Evolutionary conservation across 30 jellyfish, hydroid and myxozoan species (phyloP).

Genomic region (Pelagia noctiluca): DNA sequence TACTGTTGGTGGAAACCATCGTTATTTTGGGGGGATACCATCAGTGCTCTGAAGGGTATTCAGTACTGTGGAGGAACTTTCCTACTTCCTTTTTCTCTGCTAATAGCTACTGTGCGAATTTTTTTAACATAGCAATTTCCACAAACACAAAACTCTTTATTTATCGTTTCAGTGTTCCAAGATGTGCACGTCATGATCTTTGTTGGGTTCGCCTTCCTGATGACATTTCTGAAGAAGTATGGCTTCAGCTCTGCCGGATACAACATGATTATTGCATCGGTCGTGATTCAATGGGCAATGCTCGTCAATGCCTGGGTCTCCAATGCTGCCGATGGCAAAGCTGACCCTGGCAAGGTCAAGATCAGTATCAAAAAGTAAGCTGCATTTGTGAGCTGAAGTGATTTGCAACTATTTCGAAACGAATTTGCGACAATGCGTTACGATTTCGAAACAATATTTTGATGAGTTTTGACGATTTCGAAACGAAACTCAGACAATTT

Average conservation of each 20-base stretch:
- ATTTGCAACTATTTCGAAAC: not conserved
- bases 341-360: slow-evolving; percentile 60
- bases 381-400: not conserved
- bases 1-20: too few relatives aligned
- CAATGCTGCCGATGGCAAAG: slow-evolving; percentile 53
- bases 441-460: not conserved
- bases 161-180: slow-evolving; percentile 75
- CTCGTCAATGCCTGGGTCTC: slow-evolving; percentile 86
- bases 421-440: not conserved
- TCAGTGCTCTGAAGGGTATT: too few relatives aligned
- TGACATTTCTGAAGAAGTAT: slow-evolving; percentile 87
- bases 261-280: slow-evolving; percentile 84
- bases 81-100: too few relatives aligned
- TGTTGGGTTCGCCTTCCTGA: slow-evolving; percentile 93
- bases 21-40: too few relatives aligned
- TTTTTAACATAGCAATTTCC: too few relatives aligned
- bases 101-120: too few relatives aligned
- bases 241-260: slow-evolving; percentile 91
- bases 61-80: too few relatives aligned
- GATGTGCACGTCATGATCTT: slow-evolving; percentile 99
- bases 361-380: slow-evolving; percentile 77
- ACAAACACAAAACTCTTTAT: not conserved
- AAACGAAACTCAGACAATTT: too few relatives aligned
- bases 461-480: too few relatives aligned
- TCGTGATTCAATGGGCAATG: slow-evolving; percentile 95